phyloP scores from a whole-genome alignment of 2,888 invertebrate genomes.

The Microplitis manilae region DNA sequence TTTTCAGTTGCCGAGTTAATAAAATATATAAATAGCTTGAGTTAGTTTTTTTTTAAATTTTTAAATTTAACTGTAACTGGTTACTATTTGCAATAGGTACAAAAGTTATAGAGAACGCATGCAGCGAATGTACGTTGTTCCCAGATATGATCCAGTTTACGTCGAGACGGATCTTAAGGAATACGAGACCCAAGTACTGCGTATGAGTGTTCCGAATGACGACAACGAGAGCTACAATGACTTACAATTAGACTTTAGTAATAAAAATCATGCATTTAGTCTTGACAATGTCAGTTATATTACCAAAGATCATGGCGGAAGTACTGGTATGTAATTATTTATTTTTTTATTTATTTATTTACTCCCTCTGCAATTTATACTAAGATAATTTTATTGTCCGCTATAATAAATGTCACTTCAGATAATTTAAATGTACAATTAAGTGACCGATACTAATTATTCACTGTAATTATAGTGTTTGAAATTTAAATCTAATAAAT shows the following conservation, averaged over 20 bases:
- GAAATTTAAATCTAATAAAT: no score
- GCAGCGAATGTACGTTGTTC: constrained; percentile 81
- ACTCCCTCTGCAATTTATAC: no score
- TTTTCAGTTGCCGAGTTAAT: background rate
- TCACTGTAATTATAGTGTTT: no score
- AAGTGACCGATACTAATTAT: no score
- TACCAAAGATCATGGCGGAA: constrained; percentile 84
- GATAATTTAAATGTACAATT: no score
- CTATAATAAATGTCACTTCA: no score
- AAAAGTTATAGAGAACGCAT: constrained; percentile 90
- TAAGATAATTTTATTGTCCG: no score
- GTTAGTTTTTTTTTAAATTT: constrained; percentile 18
- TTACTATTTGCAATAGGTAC: constrained; percentile 75
- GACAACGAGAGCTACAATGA: constrained; percentile 85
- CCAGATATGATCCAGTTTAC: constrained; percentile 80
- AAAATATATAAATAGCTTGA: background rate
- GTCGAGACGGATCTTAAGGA: constrained; percentile 88
- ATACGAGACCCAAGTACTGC: constrained; percentile 95
- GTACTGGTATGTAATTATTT: constrained; percentile 64
- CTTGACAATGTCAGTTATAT: constrained; percentile 92
- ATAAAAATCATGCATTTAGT: constrained; percentile 89
- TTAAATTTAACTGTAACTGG: background rate
- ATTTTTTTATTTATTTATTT: constrained; percentile 9
- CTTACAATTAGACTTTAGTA: constrained; percentile 88
- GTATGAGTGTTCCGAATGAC: constrained; percentile 92